phyloP scores from a whole-genome alignment of 2,113 vertebrate species.

The Tetrax tetrax region DNA sequence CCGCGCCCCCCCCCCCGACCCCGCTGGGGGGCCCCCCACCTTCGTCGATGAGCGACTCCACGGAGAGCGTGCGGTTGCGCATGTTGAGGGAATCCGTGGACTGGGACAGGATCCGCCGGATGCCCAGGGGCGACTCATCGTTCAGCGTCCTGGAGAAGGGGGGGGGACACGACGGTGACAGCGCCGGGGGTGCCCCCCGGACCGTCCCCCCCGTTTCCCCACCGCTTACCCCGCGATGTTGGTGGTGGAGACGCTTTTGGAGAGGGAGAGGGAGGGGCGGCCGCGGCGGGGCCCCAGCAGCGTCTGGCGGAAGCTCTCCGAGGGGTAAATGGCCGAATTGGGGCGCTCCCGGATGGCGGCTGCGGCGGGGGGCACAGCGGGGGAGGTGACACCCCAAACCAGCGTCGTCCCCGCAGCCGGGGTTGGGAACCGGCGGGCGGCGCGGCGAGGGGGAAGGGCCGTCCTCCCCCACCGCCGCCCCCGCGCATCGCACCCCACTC shows the following conservation, averaged over 20 bases:
- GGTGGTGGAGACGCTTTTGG: constrained; percentile 94
- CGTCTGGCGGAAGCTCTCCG: constrained; percentile 87
- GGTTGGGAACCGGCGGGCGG: too few species aligned
- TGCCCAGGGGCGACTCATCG: constrained; percentile 87
- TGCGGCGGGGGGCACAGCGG: background rate
- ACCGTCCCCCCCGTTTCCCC: fast-evolving
- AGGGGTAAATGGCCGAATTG: constrained; percentile 89
- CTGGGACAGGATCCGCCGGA: constrained; percentile 92
- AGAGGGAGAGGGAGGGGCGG: constrained; percentile 82
- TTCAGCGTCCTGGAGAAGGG: constrained; percentile 79
- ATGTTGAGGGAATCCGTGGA: constrained; percentile 92
- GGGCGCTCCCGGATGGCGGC: constrained; percentile 84
- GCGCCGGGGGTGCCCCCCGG: fast-evolving
- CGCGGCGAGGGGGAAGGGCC: too few species aligned
- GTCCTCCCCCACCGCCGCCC: background rate
- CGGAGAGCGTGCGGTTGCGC: constrained; percentile 85
- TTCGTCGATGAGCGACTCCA: constrained; percentile 92
- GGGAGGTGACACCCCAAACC: background rate
- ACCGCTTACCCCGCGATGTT: constrained; percentile 89
- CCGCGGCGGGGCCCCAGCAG: constrained; percentile 85
- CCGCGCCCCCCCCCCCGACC: background rate
- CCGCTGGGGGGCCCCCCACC: constrained; percentile 43
- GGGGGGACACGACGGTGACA: too few species aligned
- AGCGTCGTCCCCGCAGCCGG: background rate
- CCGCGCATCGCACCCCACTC: constrained; percentile 47